phyloP scores from a whole-genome alignment of 1,140 invertebrate genomes.

The Drosophila subpulchrella region DNA sequence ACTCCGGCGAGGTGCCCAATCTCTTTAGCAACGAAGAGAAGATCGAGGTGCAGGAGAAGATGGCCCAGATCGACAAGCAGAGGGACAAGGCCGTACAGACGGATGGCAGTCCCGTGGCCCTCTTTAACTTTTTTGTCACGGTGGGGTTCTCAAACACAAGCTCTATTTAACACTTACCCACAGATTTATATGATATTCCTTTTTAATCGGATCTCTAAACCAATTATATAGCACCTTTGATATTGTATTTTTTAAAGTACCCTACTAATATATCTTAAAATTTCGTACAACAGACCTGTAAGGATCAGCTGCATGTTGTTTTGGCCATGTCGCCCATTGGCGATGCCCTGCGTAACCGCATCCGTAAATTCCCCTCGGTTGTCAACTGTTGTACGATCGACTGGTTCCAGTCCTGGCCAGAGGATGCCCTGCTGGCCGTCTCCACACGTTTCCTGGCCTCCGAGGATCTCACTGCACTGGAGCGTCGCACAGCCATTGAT shows the following conservation, averaged over 20 bases:
- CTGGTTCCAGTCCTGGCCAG: slow-evolving; percentile 98
- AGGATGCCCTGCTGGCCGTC: slow-evolving; percentile 96
- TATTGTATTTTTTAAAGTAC: neutral
- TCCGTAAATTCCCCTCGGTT: slow-evolving; percentile 96
- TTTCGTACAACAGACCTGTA: slow-evolving; percentile 87
- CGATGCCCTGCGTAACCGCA: slow-evolving; percentile 92
- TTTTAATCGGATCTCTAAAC: too few relatives aligned
- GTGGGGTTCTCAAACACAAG: slow-evolving; percentile 43
- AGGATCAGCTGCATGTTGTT: slow-evolving; percentile 96
- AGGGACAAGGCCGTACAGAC: slow-evolving; percentile 95
- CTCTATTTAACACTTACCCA: neutral
- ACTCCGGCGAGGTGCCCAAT: slow-evolving; percentile 97
- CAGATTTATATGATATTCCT: neutral
- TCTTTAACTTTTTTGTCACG: slow-evolving; percentile 97
- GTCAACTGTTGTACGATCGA: slow-evolving; percentile 99
- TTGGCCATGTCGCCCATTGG: slow-evolving; percentile 97
- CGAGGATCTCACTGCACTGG: slow-evolving; percentile 91
- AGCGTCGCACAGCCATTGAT: slow-evolving; percentile 90
- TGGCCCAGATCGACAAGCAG: slow-evolving; percentile 95
- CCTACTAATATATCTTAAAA: neutral
- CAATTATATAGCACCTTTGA: too few relatives aligned
- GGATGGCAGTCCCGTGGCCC: slow-evolving; percentile 94
- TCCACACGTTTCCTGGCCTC: slow-evolving; percentile 94
- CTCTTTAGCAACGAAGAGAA: slow-evolving; percentile 95
- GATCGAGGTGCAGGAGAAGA: slow-evolving; percentile 96